Conservation (phyloP, 2,113 vertebrate species). For the Etia nguti region DNA sequence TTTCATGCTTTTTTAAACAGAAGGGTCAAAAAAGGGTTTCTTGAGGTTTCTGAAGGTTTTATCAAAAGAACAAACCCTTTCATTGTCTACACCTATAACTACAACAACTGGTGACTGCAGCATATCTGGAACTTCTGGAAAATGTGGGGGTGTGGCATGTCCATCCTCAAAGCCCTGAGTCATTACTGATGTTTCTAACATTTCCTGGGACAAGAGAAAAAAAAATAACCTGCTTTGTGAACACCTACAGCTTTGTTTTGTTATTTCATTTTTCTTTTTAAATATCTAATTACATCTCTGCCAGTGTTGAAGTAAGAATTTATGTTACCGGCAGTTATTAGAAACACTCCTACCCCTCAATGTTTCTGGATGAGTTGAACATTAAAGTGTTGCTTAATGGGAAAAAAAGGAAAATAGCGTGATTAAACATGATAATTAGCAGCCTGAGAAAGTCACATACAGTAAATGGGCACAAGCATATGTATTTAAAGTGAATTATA, state of each 20-base stretch:
- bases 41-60: not conserved
- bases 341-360: not conserved
- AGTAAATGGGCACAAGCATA: not conserved
- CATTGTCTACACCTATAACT: not conserved
- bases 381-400: not conserved
- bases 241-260: not conserved
- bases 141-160: not conserved
- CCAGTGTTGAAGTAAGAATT: not conserved
- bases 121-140: not conserved
- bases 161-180: not conserved
- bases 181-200: not conserved
- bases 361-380: not conserved
- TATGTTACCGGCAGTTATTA: not conserved
- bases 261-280: not conserved
- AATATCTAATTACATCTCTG: not conserved
- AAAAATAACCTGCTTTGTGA: not conserved
- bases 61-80: not conserved
- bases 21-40: not conserved
- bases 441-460: not conserved
- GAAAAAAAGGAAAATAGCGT: not conserved
- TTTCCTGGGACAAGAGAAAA: not conserved
- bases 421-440: not conserved
- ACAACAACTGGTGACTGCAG: not conserved
- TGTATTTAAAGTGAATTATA: not conserved
- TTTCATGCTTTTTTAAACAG: not conserved